Percentiles rank a stretch among this genome's conserved stretches.
phyloP scores from a whole-genome alignment of 92 coral and sea anemone genomes.

The Phenganax subtilis region DNA sequence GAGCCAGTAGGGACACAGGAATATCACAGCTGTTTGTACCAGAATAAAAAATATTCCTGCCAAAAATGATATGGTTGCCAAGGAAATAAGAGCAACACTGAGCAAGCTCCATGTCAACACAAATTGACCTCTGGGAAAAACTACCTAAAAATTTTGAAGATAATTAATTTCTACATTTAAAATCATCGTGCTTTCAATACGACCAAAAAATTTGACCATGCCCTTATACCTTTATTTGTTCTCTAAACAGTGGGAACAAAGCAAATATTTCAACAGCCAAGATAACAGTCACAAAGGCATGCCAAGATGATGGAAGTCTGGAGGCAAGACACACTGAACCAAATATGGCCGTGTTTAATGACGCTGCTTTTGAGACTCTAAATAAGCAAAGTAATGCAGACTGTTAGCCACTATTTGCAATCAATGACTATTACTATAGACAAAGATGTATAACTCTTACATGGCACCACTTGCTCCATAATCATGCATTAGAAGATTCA shows the following conservation, averaged over 20 bases:
- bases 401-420: neutral
- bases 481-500: conserved; percentile 85
- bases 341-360: conserved; percentile 83
- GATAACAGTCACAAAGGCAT: conserved; percentile 80
- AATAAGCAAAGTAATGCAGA: neutral
- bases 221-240: conserved; percentile 72
- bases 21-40: conserved; percentile 69
- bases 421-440: neutral
- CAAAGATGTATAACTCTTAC: conserved; percentile 45
- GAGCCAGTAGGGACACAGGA: conserved; percentile 85
- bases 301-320: conserved; percentile 88
- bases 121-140: conserved; percentile 50
- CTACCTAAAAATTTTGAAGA: conserved; percentile 36
- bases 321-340: conserved; percentile 98
- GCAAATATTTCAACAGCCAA: conserved; percentile 87
- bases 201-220: neutral
- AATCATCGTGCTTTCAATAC: neutral
- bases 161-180: neutral
- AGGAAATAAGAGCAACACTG: conserved; percentile 47
- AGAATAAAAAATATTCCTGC: conserved; percentile 62
- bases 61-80: conserved; percentile 69
- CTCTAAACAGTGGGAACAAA: conserved; percentile 76
- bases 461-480: conserved; percentile 92
- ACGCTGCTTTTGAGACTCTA: conserved; percentile 85
- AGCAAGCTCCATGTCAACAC: conserved; percentile 68